Evolutionary conservation across 2,888 invertebrate genomes (phyloP), one percentile per base, ranked within the genome.

Genomic region (Xanthia togata): DNA sequence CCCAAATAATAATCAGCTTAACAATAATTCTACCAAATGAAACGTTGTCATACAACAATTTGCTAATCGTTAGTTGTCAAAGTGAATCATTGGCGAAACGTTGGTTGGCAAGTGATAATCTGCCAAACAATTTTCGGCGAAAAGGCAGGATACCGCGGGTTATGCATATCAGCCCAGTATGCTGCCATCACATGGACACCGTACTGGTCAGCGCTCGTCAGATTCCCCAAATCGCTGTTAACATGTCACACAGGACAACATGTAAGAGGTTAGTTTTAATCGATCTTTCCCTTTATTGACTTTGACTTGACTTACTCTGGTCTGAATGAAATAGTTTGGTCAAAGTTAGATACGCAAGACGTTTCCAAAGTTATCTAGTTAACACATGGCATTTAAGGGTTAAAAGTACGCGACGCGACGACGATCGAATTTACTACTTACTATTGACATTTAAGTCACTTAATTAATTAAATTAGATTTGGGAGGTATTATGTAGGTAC

Each of bases 351-450:
- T 78, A 57, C 14, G 20, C 26, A 55, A 41, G 47, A 14, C 14
- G 63, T 80, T 64, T 64, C 38, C 60, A 59, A 82, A 82, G 67
- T 79, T 81, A 70, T 63, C 41, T 74, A 71, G 63, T 74, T 84
- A 70, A 50, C 84, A 73, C 73, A 70, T 70, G 59, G 35, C 41
- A 26, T 65, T 44, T 26, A n/a, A 26, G 26, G 38, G 69, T 63
- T 64, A 23, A 12, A 17, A 53, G 38, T 14, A 71, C 14, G n/a
- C 50, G 20, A 44, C 6, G 63, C 9, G 38, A 38, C n/a, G 62
- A 53, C 4, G 11, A 70, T 84, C 44, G 59, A 65, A 55, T 79
- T 79, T 62, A 57, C 64, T 71, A 81, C 50, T 75, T 65, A 62
- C 57, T 81, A 23, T 57, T 75, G 41, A 50, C 31, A 68, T 55